Evolutionary conservation across 2,113 vertebrate genomes (phyloP).

Genomic region (Callaeas wilsoni): DNA sequence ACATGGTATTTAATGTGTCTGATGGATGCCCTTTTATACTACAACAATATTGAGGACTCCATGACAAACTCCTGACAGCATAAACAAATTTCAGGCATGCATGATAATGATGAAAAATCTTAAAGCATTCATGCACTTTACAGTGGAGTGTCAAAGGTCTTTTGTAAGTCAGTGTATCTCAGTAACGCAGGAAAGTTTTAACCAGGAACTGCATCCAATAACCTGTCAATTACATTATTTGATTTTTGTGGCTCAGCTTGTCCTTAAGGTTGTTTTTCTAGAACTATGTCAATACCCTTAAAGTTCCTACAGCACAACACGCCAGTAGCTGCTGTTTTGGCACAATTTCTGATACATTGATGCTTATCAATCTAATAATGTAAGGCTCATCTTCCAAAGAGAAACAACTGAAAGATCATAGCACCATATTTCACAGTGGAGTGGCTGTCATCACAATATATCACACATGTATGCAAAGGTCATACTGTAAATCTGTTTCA

Average conservation of each 20-base stretch:
- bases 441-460: constrained; percentile 42
- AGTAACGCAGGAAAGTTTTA: neutral
- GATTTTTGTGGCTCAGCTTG: constrained; percentile 33
- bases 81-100: neutral
- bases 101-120: neutral
- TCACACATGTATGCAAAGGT: constrained; percentile 52
- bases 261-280: constrained; percentile 31
- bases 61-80: neutral
- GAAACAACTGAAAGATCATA: constrained; percentile 51
- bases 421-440: constrained; percentile 34
- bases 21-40: neutral
- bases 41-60: neutral
- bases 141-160: neutral
- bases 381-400: constrained; percentile 42
- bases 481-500: constrained; percentile 50
- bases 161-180: neutral
- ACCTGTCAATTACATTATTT: neutral
- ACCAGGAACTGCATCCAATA: neutral
- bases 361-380: constrained; percentile 49
- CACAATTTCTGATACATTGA: constrained; percentile 20
- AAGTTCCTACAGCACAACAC: neutral
- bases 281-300: neutral
- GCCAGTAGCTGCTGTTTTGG: constrained; percentile 13
- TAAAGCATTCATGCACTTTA: neutral
- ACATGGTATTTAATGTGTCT: neutral